Conservation (phyloP, 1,140 invertebrate species). For the Chironomus tepperi region DNA sequence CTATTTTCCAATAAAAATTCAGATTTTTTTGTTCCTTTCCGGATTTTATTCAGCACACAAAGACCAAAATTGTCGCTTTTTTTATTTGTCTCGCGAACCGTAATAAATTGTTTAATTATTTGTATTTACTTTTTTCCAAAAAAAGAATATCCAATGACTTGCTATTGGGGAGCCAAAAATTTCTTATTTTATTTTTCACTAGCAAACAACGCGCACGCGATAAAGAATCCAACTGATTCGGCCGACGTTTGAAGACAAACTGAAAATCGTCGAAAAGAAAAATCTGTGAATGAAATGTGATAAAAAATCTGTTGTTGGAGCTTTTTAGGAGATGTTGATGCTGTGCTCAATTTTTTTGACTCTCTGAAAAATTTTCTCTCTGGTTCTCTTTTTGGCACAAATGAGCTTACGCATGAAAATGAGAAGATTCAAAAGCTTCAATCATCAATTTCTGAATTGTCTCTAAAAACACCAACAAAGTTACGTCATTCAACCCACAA, state of each 20-base stretch:
- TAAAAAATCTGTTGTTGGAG: not conserved
- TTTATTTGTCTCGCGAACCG: not conserved
- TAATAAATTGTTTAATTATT: conserved; percentile 7
- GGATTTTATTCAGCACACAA: not conserved
- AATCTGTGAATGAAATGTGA: not conserved
- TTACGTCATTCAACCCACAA: too few relatives aligned
- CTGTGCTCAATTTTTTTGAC: too few relatives aligned
- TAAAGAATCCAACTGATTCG: not conserved
- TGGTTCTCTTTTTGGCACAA: too few relatives aligned
- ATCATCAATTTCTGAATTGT: too few relatives aligned
- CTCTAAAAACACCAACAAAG: too few relatives aligned
- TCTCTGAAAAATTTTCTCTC: too few relatives aligned
- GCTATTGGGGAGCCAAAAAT: not conserved
- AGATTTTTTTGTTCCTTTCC: not conserved
- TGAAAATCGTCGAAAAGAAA: not conserved
- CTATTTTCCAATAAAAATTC: not conserved
- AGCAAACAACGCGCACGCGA: not conserved
- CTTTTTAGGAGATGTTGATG: too few relatives aligned
- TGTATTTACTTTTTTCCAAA: not conserved
- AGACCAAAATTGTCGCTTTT: not conserved
- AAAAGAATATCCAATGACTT: not conserved
- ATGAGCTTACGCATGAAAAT: too few relatives aligned
- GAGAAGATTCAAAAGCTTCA: too few relatives aligned
- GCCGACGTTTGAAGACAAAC: not conserved
- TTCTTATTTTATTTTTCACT: not conserved